Evolutionary conservation across 30 jellyfish, hydroid and myxozoan species (phyloP).

Genomic region (Nemopilema nomurai): DNA sequence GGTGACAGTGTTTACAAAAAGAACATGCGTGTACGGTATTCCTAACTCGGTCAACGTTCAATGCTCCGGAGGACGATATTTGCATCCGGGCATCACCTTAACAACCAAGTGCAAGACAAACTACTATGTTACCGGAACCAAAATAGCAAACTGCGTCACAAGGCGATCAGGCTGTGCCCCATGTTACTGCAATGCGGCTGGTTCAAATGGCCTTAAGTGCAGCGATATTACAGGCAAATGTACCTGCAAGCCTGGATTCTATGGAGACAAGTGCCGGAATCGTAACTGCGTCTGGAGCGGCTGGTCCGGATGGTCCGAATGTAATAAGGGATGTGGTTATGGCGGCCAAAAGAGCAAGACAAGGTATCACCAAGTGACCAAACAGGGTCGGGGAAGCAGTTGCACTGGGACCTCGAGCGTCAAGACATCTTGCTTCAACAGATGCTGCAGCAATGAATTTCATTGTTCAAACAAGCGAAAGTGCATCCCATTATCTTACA

Average conservation of each 20-base stretch:
- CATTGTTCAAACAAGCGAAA: constrained; percentile 34
- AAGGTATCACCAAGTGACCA: not conserved
- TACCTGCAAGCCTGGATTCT: constrained; percentile 36
- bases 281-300: constrained; percentile 36
- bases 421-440: not conserved
- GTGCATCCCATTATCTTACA: constrained; percentile 14
- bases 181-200: constrained; percentile 40
- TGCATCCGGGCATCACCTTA: constrained; percentile 30
- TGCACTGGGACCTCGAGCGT: not conserved
- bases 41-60: constrained; percentile 27
- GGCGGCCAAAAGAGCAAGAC: constrained; percentile 14
- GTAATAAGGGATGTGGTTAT: constrained; percentile 18
- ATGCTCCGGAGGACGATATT: constrained; percentile 40
- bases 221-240: constrained; percentile 22
- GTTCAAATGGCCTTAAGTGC: constrained; percentile 25
- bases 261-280: constrained; percentile 39
- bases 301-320: constrained; percentile 28
- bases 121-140: constrained; percentile 22
- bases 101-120: constrained; percentile 28
- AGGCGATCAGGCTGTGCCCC: constrained; percentile 29
- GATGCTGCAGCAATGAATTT: not conserved
- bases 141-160: constrained; percentile 16
- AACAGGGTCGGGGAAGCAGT: not conserved
- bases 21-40: constrained; percentile 30
- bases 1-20: constrained; percentile 11